Evolutionary conservation across 2,888 invertebrate genomes (phyloP), one percentile per base, ranked within the genome.

Genomic region (Drosophila planitibia): DNA sequence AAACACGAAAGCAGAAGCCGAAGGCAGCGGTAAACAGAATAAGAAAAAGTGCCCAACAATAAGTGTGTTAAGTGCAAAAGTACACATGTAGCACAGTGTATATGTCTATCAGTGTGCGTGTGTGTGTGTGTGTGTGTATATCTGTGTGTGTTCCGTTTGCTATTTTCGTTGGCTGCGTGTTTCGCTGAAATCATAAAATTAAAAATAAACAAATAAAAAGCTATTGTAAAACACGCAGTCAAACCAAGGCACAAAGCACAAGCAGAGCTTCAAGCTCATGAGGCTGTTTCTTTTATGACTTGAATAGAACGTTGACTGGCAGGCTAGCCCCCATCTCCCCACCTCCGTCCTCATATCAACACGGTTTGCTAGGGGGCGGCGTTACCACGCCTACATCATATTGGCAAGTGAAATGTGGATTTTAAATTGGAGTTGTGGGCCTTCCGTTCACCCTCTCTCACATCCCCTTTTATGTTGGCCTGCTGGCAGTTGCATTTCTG

Each of bases 11-110:
- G 80, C 70, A 72, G 68, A 81, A 79, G 74, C 74, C 69, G 74
- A 80, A 74, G 74, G 70, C 77, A 74, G 63, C 68, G 68, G 52
- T 52, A 62, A 70, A 69, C 16, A 51, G 57, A 49, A 33, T 37
- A 69, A 58, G 37, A 68, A 69, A 74, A 82, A 82, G 54, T 74
- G 70, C 78, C 77, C 72, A 74, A 83, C 82, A 83, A 77, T 82
- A 85, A 89, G 81, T 85, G 83, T 85, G 85, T 85, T 87, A 85
- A 85, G 85, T 85, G 89, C 78, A 81, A 76, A 87, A 63, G 77
- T 79, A 83, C 80, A 79, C 85, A 83, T 83, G 85, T 83, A 77
- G 68, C 60, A 64, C 58, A 68, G 82, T 78, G 61, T 79, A 63
- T 49, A 37, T 33, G 30, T 49, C 25, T 59, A 25, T 61, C 32